These are phyloP conservation scores for Agriopis leucophaearia DNA, from an alignment of 2,888 invertebrate species.

Conservation along the genomic window DNA sequence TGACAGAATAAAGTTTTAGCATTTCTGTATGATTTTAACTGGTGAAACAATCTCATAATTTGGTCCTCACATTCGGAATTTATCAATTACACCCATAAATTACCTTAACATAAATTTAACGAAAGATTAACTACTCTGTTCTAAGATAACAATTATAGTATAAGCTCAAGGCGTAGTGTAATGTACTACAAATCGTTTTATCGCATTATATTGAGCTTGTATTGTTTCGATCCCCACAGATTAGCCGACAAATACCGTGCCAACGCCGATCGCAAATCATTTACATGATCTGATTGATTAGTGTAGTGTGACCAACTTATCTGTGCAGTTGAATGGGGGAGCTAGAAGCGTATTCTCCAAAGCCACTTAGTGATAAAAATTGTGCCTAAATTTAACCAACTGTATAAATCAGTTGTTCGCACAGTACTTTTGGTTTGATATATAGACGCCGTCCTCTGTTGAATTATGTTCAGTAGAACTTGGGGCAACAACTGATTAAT, in stretches of 20 bases:
- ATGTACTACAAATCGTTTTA: constrained; percentile 38
- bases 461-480: constrained; percentile 1
- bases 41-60: too few species aligned
- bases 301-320: neutral
- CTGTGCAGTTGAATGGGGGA: neutral
- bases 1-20: too few species aligned
- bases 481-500: neutral
- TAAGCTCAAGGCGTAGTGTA: constrained; percentile 35
- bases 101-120: neutral
- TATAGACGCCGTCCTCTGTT: constrained; percentile 31
- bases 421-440: constrained; percentile 24
- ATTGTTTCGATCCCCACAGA: constrained; percentile 15
- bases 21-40: too few species aligned
- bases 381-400: constrained; percentile 2
- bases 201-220: constrained; percentile 23
- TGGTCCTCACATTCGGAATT: too few species aligned
- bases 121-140: constrained; percentile 20
- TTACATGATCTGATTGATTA: constrained; percentile 41
- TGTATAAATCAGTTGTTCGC: neutral
- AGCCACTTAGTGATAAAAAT: neutral
- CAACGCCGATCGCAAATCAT: constrained; percentile 38
- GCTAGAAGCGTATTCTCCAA: neutral
- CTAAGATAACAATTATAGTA: constrained; percentile 21
- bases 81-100: too few species aligned
- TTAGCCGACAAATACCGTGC: neutral